Evolutionary conservation across 23 tunicate species (phyloP).

Genomic region (Phallusia fumigata): DNA sequence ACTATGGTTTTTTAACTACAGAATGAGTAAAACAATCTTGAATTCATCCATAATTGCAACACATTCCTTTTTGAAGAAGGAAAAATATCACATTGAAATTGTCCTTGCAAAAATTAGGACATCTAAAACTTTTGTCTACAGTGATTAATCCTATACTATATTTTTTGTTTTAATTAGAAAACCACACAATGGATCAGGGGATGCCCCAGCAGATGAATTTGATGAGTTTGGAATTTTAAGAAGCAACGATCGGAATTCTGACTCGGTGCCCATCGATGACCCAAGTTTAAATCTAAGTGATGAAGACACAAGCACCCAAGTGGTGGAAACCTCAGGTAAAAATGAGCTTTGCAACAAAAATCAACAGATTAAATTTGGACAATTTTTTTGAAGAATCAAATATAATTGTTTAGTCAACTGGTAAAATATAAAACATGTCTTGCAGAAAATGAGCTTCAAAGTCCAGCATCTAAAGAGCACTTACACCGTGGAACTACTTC

Average conservation of each 20-base stretch:
- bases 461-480: neutral
- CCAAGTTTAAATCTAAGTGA: constrained; percentile 43
- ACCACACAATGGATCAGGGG: neutral
- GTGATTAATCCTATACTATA: neutral
- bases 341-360: neutral
- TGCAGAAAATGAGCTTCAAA: neutral
- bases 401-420: neutral
- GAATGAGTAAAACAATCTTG: no score
- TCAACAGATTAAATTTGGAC: no score
- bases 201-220: neutral
- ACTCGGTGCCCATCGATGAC: constrained; percentile 31
- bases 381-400: neutral
- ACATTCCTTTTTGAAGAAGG: no score
- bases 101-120: no score
- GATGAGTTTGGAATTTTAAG: constrained; percentile 35
- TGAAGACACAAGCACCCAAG: constrained; percentile 27
- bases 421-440: neutral
- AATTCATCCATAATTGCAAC: no score
- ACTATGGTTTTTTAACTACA: no score
- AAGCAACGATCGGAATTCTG: neutral
- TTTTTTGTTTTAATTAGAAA: neutral
- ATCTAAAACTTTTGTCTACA: no score
- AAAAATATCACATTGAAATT: no score
- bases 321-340: constrained; percentile 4
- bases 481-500: neutral